Evolutionary conservation across 2,888 invertebrate genomes (phyloP), one percentile per base, ranked within the genome.

Genomic region (Sphecodes monilicornis): DNA sequence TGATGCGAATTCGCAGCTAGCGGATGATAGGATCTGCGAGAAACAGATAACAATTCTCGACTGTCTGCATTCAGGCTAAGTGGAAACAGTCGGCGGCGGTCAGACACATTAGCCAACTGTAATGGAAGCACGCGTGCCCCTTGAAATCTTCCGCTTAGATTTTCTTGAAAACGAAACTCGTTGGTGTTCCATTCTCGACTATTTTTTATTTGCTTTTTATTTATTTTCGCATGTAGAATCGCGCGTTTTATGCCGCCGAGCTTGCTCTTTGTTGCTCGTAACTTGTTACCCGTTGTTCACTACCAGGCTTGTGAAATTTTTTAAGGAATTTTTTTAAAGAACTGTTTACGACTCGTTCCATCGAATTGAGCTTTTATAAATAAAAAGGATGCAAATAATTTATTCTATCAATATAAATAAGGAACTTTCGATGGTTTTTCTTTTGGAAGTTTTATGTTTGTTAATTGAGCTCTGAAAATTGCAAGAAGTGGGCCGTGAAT

Each of bases 1-100:
- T 64, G 64, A 64, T 18, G 32, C 64, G 64, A 64, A 64, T 64
- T 64, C 29, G 64, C 32, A 32, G 32, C 10, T 8, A 64, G 32
- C 64, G 29, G 6, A 64, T 64, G 64, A 64, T 64, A 32, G 32
- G 64, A 64, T 64, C 64, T 16, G 32, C 64, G 64, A 64, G 64
- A 64, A 64, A 64, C 64, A 64, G 64, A 32, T 64, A 64, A 64
- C 64, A 64, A 64, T 64, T 32, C 32, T 64, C 1, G 16, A 18
- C 64, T 32, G 32, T 64, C 32, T 29, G 64, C 18, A 64, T 64
- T 64, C 29, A 32, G 32, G 64, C 32, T 32, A 64, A 64, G 64
- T 64, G 32, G 64, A 64, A 64, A 32, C 64, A 64, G 32, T 32
- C 32, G 64, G 32, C 64, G 29, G 64, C 64, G 32, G 64, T 64